Evolutionary conservation across 2,113 vertebrate species (phyloP).

Genomic region (Triplophysa dalaica): DNA sequence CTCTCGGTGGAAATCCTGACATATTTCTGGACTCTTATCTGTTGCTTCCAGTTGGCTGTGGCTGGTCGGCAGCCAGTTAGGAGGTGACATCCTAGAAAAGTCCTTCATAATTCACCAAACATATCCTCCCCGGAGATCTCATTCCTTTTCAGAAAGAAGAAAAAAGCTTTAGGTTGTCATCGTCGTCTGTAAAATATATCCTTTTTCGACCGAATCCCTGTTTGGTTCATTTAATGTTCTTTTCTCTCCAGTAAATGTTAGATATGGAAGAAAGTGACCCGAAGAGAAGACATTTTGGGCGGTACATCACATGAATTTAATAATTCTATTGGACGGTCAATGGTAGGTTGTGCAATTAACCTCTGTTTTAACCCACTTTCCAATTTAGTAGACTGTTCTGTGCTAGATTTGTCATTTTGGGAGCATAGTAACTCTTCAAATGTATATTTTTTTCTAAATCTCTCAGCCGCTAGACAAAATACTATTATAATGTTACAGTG

Average conservation of each 20-base stretch:
- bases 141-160: slow-evolving; percentile 20
- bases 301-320: not conserved
- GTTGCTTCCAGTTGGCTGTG: slow-evolving; percentile 37
- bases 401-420: not conserved
- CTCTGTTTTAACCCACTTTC: slow-evolving; percentile 17
- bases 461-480: not conserved
- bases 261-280: not conserved
- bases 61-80: slow-evolving; percentile 37
- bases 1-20: slow-evolving; percentile 24
- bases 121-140: slow-evolving; percentile 42
- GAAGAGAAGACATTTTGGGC: not conserved
- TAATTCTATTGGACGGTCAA: not conserved
- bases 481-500: not conserved
- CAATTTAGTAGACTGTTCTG: not conserved
- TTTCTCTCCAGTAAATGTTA: not conserved
- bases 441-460: not conserved
- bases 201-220: slow-evolving; percentile 12
- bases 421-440: slow-evolving; percentile 14
- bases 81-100: slow-evolving; percentile 31
- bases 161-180: slow-evolving; percentile 24
- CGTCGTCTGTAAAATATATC: slow-evolving; percentile 14
- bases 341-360: slow-evolving; percentile 4
- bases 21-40: slow-evolving; percentile 48
- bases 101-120: slow-evolving; percentile 28
- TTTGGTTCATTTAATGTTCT: not conserved